Percentiles rank a stretch among this genome's conserved stretches.
phyloP scores from a whole-genome alignment of 2,888 invertebrate genomes.

The Spialia ferax region DNA sequence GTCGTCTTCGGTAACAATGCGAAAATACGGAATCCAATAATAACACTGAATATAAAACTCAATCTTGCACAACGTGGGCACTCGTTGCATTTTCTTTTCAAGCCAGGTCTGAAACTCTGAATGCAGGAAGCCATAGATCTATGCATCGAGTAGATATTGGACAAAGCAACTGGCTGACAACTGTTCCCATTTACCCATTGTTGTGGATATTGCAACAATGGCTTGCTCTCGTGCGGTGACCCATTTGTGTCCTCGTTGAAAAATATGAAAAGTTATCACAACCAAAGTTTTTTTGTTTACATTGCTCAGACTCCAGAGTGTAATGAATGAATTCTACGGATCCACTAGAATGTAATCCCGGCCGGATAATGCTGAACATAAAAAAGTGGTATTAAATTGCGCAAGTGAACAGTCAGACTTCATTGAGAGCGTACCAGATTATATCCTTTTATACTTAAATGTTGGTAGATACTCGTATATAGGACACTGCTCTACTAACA shows the following conservation, averaged over 20 bases:
- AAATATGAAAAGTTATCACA: slow-evolving; percentile 60
- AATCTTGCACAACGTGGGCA: slow-evolving; percentile 46
- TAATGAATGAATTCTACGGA: slow-evolving; percentile 43
- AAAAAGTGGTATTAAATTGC: slow-evolving; percentile 36
- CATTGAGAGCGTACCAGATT: slow-evolving; percentile 35
- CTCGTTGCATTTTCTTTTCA: slow-evolving; percentile 64
- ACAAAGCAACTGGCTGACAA: slow-evolving; percentile 70
- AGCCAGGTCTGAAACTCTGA: slow-evolving; percentile 57
- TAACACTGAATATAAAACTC: slow-evolving; percentile 43
- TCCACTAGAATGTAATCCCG: slow-evolving; percentile 38
- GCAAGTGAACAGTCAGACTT: slow-evolving; percentile 35
- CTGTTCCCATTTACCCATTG: slow-evolving; percentile 72
- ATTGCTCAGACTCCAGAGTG: slow-evolving; percentile 42
- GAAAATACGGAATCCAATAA: slow-evolving; percentile 39
- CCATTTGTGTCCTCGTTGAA: slow-evolving; percentile 60
- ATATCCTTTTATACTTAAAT: slow-evolving; percentile 7
- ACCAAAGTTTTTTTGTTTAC: slow-evolving; percentile 52
- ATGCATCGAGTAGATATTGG: slow-evolving; percentile 70
- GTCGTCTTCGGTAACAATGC: slow-evolving; percentile 19
- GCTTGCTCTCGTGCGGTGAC: slow-evolving; percentile 55
- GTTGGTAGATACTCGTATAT: slow-evolving; percentile 1
- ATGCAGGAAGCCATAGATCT: slow-evolving; percentile 69
- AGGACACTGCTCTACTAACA: slow-evolving; percentile 11
- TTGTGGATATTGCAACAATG: slow-evolving; percentile 60
- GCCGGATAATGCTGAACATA: slow-evolving; percentile 32